A percentile compares a stretch with the other conserved stretches of the same genome.
Conservation (phyloP, 2,888 invertebrate species). For the Spisula subtruncata region DNA sequence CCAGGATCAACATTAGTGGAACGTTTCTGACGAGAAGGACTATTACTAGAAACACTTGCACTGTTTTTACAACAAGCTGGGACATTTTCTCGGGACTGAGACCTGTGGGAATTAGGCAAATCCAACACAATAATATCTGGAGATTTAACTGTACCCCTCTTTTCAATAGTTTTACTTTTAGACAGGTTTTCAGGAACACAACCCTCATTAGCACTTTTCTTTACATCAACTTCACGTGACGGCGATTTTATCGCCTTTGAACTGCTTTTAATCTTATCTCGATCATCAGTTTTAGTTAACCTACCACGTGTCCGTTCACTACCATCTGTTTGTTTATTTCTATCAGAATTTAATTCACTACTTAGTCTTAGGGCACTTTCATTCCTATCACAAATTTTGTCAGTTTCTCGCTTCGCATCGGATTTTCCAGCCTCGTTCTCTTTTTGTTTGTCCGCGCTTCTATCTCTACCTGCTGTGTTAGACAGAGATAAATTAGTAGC, state of each 20-base stretch:
- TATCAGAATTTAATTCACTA: conserved; percentile 22
- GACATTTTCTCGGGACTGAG: conserved; percentile 6
- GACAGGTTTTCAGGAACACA: conserved; percentile 42
- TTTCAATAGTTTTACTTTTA: conserved; percentile 21
- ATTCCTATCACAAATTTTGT: conserved; percentile 32
- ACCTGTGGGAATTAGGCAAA: conserved; percentile 29
- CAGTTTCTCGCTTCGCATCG: conserved; percentile 35
- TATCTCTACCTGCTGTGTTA: conserved; percentile 44
- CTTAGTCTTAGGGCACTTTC: conserved; percentile 14
- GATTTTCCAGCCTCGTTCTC: conserved; percentile 45
- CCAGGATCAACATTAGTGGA: conserved; percentile 56
- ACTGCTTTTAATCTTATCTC: conserved; percentile 64
- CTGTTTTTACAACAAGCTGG: conserved; percentile 20
- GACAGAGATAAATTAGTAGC: conserved; percentile 68
- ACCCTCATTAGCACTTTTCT: conserved; percentile 18
- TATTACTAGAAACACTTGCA: conserved; percentile 32
- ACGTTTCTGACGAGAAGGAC: conserved; percentile 56
- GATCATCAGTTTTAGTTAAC: conserved; percentile 61
- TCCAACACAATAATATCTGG: conserved; percentile 33
- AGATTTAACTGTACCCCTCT: conserved; percentile 10
- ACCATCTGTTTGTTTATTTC: conserved; percentile 37
- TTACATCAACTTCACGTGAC: background rate
- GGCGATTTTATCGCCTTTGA: conserved; percentile 48
- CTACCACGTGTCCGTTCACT: conserved; percentile 62
- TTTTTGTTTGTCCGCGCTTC: conserved; percentile 37